phyloP scores from a whole-genome alignment of 2,888 invertebrate species.

The Plagodis dolabraria region DNA sequence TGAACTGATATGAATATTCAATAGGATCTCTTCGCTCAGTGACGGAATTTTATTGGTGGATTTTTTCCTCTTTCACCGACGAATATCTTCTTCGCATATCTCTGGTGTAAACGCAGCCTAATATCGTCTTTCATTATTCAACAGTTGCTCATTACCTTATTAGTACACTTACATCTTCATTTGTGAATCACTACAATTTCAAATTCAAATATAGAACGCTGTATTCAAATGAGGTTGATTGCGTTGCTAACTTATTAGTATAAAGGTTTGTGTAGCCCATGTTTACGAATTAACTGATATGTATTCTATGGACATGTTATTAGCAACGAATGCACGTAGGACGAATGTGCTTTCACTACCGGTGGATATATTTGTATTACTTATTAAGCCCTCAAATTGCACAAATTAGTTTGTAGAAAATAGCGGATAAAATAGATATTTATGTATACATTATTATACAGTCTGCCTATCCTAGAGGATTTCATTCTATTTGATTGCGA shows the following conservation, averaged over 20 bases:
- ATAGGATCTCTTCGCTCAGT: no score
- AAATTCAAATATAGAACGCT: slow-evolving; percentile 67
- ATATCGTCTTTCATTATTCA: no score
- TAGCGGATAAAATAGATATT: no score
- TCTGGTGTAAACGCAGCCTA: no score
- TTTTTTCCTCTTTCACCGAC: no score
- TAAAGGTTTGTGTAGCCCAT: slow-evolving; percentile 9
- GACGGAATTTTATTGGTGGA: no score
- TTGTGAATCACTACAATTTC: slow-evolving; percentile 66
- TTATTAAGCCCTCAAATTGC: slow-evolving; percentile 17
- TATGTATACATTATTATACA: no score
- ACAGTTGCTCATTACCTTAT: slow-evolving; percentile 1
- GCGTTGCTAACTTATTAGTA: slow-evolving; percentile 54
- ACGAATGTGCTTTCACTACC: slow-evolving; percentile 48
- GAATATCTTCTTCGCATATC: no score
- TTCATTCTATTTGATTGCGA: no score
- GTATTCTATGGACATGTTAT: slow-evolving; percentile 18
- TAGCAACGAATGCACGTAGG: slow-evolving; percentile 48
- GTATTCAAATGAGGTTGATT: slow-evolving; percentile 73
- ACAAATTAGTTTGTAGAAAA: no score
- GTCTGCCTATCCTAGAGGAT: no score
- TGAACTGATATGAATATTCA: no score
- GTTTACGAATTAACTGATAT: slow-evolving; percentile 3
- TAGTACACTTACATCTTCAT: slow-evolving; percentile 40
- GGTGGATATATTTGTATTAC: slow-evolving; percentile 21